Percentiles rank a stretch among this genome's conserved stretches.
These are phyloP conservation scores for Cryptus viduatorius DNA, from an alignment of 2,888 invertebrate genomes.

Conservation along the genomic window DNA sequence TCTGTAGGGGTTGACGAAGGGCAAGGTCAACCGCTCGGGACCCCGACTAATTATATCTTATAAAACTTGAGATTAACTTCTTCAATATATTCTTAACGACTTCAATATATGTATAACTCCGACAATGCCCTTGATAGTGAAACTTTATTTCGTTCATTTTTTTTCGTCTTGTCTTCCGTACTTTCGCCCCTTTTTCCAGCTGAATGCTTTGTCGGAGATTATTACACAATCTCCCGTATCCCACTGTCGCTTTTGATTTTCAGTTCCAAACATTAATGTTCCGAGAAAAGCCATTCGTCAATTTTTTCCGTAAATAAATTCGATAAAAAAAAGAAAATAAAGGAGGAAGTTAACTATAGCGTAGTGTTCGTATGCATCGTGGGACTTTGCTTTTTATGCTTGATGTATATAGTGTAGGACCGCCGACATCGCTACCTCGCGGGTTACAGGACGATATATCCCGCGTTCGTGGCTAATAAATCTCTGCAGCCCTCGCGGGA, in stretches of 20 bases:
- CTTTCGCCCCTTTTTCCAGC: neutral
- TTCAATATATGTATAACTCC: neutral
- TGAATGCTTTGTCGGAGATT: neutral
- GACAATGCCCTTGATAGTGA: neutral
- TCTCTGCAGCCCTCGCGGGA: slow-evolving; percentile 63
- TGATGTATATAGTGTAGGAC: slow-evolving; percentile 25
- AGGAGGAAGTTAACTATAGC: neutral
- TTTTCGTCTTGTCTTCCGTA: neutral
- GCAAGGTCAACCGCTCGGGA: slow-evolving; percentile 71
- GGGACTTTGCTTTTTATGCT: slow-evolving; percentile 35
- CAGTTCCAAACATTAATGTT: neutral
- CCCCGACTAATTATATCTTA: neutral
- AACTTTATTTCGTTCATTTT: neutral
- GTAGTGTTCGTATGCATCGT: neutral
- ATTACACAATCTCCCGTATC: neutral
- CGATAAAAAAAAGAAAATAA: neutral
- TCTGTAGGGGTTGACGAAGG: slow-evolving; percentile 70
- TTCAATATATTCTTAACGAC: neutral
- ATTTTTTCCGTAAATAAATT: neutral
- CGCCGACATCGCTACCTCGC: slow-evolving; percentile 23
- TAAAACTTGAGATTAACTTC: neutral
- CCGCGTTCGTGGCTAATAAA: slow-evolving; percentile 69
- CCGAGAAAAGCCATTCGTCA: neutral
- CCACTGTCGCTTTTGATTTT: neutral
- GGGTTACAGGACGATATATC: slow-evolving; percentile 58